Evolutionary conservation across 2,888 invertebrate species (phyloP).

Genomic region (Drosophila demipolita): DNA sequence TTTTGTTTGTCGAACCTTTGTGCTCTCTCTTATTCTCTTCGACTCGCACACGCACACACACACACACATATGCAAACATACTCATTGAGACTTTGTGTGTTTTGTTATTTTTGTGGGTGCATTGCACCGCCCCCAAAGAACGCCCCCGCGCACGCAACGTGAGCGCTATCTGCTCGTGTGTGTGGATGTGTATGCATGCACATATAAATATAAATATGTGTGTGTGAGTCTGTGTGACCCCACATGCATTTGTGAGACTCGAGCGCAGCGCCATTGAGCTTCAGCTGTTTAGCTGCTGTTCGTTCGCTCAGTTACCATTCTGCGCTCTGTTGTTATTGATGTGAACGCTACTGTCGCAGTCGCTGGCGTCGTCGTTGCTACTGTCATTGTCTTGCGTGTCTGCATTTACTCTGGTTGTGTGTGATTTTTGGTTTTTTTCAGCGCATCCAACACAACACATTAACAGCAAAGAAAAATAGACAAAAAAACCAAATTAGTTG

Average conservation of each 20-base stretch:
- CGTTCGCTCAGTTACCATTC: constrained; percentile 65
- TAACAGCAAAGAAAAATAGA: constrained; percentile 12
- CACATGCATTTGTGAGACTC: constrained; percentile 49
- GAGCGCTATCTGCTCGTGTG: constrained; percentile 19
- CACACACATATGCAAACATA: constrained; percentile 21
- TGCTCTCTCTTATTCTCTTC: constrained; percentile 29
- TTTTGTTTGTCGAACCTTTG: constrained; percentile 49
- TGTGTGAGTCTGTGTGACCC: constrained; percentile 44
- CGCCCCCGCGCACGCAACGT: constrained; percentile 56
- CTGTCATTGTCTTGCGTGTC: constrained; percentile 66
- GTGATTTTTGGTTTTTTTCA: constrained; percentile 63
- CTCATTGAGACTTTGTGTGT: constrained; percentile 63
- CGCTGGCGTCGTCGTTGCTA: constrained; percentile 27
- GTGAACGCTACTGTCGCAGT: constrained; percentile 52
- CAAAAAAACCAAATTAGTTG: constrained; percentile 25
- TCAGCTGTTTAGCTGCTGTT: constrained; percentile 56
- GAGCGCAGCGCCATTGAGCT: constrained; percentile 50
- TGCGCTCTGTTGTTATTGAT: constrained; percentile 70
- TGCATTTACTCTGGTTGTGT: constrained; percentile 72
- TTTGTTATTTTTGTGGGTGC: constrained; percentile 68
- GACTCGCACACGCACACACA: constrained; percentile 7
- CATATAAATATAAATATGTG: constrained; percentile 2
- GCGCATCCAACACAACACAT: constrained; percentile 42
- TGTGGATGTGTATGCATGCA: constrained; percentile 1
- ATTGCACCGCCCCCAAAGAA: constrained; percentile 61